Percentiles rank a stretch among this genome's conserved stretches.
These are phyloP conservation scores for Microtus californicus DNA, from an alignment of 2,797 vertebrate genomes.

Conservation along the genomic window DNA sequence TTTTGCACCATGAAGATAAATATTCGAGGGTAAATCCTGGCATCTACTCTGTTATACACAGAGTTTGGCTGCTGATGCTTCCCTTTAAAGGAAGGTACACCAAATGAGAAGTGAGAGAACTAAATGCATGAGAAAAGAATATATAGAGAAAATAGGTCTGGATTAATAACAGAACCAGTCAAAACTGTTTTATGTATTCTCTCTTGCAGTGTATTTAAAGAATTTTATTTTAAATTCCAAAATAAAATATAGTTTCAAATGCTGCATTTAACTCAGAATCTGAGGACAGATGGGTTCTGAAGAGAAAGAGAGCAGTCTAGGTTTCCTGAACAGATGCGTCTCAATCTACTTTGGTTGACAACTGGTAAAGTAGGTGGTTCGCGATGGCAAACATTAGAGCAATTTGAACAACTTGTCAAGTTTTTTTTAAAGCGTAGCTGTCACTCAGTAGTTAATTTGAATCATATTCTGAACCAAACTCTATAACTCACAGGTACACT, in stretches of 20 bases:
- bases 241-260: conserved; percentile 45
- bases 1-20: background rate
- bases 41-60: background rate
- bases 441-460: conserved; percentile 56
- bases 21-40: background rate
- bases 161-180: conserved; percentile 16
- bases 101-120: conserved; percentile 26
- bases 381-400: conserved; percentile 40
- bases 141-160: background rate
- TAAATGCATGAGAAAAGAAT: background rate
- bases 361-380: conserved; percentile 5
- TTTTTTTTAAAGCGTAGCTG: background rate
- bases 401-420: conserved; percentile 44
- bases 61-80: background rate
- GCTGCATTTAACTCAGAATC: background rate
- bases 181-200: background rate
- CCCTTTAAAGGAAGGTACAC: background rate
- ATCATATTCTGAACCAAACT: conserved; percentile 52
- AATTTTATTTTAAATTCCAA: background rate
- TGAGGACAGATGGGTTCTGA: conserved; percentile 41
- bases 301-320: background rate
- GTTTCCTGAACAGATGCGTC: background rate
- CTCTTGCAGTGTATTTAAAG: conserved; percentile 34
- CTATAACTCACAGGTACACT: background rate
- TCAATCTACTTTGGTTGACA: background rate